Conservation (phyloP, 2,888 invertebrate species). For the Dascillus cervinus region DNA sequence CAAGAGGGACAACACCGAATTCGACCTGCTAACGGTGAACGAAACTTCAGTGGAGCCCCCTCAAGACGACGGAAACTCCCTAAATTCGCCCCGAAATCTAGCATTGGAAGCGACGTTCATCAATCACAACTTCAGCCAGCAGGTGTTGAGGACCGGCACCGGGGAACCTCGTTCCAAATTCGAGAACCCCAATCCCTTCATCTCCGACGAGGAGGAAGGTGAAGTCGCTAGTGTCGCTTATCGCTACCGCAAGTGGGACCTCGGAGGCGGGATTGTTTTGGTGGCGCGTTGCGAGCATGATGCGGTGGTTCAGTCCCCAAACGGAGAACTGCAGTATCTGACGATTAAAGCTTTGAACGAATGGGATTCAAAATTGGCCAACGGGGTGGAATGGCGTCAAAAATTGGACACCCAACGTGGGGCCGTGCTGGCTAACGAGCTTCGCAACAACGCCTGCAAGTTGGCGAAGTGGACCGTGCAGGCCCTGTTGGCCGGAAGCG, state of each 20-base stretch:
- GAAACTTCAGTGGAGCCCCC: slow-evolving; percentile 98
- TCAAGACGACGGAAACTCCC: slow-evolving; percentile 87
- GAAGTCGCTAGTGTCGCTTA: slow-evolving; percentile 95
- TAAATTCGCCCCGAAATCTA: slow-evolving; percentile 92
- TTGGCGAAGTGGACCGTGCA: slow-evolving; percentile 98
- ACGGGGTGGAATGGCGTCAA: slow-evolving; percentile 97
- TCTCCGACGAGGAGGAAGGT: slow-evolving; percentile 84
- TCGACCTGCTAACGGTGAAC: slow-evolving; percentile 94
- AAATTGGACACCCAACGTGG: slow-evolving; percentile 97
- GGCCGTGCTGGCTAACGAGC: slow-evolving; percentile 95
- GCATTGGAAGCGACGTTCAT: slow-evolving; percentile 98
- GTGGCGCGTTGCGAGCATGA: slow-evolving; percentile 96
- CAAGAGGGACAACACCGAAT: slow-evolving; percentile 95
- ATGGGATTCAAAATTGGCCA: slow-evolving; percentile 95
- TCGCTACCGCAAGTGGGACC: slow-evolving; percentile 93
- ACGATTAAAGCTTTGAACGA: slow-evolving; percentile 97
- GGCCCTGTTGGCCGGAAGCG: slow-evolving; percentile 91
- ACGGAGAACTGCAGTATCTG: slow-evolving; percentile 84
- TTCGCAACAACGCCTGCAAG: slow-evolving; percentile 99
- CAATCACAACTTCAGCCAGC: slow-evolving; percentile 99
- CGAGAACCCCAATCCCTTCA: slow-evolving; percentile 87
- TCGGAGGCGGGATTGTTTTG: slow-evolving; percentile 85
- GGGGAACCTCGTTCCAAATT: slow-evolving; percentile 82
- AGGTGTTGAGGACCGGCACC: slow-evolving; percentile 59
- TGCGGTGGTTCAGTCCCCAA: slow-evolving; percentile 81